Evolutionary conservation across 2,113 vertebrate species (phyloP).

Genomic region (Dunckerocampus dactyliophorus): DNA sequence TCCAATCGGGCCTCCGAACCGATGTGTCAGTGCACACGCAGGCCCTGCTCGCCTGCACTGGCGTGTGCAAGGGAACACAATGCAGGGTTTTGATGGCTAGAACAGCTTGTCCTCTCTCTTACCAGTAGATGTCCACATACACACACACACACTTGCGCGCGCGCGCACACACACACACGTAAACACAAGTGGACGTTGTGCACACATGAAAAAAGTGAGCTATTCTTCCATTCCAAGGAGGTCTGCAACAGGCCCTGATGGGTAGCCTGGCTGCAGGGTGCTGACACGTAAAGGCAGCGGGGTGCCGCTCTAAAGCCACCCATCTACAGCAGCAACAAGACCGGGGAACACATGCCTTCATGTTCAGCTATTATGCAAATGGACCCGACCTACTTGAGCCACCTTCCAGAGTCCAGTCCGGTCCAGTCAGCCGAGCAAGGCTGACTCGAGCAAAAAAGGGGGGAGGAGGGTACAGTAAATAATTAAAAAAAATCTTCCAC

Average conservation of each 20-base stretch:
- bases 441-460: no score
- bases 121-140: slow-evolving; percentile 40
- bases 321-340: slow-evolving; percentile 32
- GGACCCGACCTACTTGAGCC: slow-evolving; percentile 49
- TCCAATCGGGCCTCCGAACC: slow-evolving; percentile 51
- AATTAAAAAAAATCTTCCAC: slow-evolving; percentile 45
- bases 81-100: slow-evolving; percentile 74
- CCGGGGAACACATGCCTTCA: slow-evolving; percentile 31
- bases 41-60: slow-evolving; percentile 41
- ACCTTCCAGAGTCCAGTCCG: slow-evolving; percentile 22
- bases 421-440: background rate
- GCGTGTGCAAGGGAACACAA: slow-evolving; percentile 61
- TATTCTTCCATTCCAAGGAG: no score
- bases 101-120: slow-evolving; percentile 65
- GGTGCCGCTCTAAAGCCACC: slow-evolving; percentile 32
- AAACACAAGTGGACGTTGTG: background rate
- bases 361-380: slow-evolving; percentile 56
- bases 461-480: background rate
- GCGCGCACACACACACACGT: slow-evolving; percentile 17
- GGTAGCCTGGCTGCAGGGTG: slow-evolving; percentile 53
- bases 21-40: slow-evolving; percentile 38
- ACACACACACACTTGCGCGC: slow-evolving; percentile 8
- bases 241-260: slow-evolving; percentile 42
- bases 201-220: slow-evolving; percentile 2
- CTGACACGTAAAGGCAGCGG: slow-evolving; percentile 58